Base-by-base conservation (phyloP, 2,888 invertebrate genomes). In the Mythimna lalbum region DNA sequence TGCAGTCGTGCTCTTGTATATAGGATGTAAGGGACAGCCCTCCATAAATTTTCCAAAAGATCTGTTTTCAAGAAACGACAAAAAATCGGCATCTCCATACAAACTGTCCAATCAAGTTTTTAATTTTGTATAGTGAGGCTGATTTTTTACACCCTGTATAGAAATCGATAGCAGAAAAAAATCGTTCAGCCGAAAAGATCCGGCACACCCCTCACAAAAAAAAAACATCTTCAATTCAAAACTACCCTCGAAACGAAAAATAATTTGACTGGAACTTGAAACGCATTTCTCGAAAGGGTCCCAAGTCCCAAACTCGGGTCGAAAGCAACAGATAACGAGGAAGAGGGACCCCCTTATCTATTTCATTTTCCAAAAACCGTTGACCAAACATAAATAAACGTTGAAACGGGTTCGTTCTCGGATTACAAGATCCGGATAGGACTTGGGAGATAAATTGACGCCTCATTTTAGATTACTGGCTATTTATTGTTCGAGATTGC, bases 341-440 rank as follows among this genome's bases (percentile, higher is more conserved):
- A 62, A 73, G 77, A 77, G 78, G 76, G 78, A 70, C 84, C 82
- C 78, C 84, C 89, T 88, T 91, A 91, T 93, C 91, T 92, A 90
- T 92, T 93, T 92, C 91, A 92, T 93, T 92, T 93, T 90, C 89
- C 80, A 90, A 90, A 91, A 90, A 90, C 89, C 90, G 90, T 90
- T 91, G 91, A 90, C 92, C 93, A 91, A 89, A 93, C 93, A 94
- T 94, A 94, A 94, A 95, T 95, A 94, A 90, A 90, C 88, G 89
- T 85, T 91, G 92, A 93, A 91, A 91, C 86, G 93, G 93, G 93
- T 92, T 87, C 72, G 52, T 57, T 47, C 80, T 72, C 64, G 64
- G 88, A 87, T 82, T 64, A 71, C 36, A 68, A 76, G 80, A 70
- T 67, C 67, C 82, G 82, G 88, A 88, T 88, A 82, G 63, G 81